Evolutionary conservation across 1,140 invertebrate genomes (phyloP).

Genomic region (Ephestia elutella): DNA sequence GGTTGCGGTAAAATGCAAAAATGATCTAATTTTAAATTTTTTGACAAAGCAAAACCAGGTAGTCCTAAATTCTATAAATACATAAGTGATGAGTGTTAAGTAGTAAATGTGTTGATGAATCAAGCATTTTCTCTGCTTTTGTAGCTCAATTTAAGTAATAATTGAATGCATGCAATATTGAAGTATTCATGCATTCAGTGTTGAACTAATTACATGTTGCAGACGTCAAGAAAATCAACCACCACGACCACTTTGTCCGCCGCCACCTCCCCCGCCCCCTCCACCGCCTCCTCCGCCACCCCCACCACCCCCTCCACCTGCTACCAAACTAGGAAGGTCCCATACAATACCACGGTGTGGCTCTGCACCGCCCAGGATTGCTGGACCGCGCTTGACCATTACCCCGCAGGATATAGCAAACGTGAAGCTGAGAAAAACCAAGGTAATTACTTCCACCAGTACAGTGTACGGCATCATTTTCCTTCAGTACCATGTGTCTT

Average conservation of each 20-base stretch:
- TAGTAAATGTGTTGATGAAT: no score
- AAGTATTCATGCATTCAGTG: no score
- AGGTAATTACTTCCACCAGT: constrained; percentile 33
- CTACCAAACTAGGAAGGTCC: constrained; percentile 31
- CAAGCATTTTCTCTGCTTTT: no score
- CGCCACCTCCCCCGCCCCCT: constrained; percentile 38
- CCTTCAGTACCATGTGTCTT: no score
- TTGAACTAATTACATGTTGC: background rate
- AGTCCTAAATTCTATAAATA: no score
- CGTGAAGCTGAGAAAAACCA: constrained; percentile 60
- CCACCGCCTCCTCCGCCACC: constrained; percentile 42
- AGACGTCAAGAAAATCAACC: constrained; percentile 17
- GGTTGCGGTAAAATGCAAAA: no score
- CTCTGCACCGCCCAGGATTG: constrained; percentile 50
- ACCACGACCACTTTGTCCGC: constrained; percentile 22
- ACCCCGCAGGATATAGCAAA: constrained; percentile 66
- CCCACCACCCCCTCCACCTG: constrained; percentile 20
- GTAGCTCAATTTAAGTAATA: no score
- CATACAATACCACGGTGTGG: constrained; percentile 54
- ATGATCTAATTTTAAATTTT: no score
- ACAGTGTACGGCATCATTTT: no score
- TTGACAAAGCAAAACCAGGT: no score
- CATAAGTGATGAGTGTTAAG: no score
- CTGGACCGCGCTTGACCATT: constrained; percentile 53
- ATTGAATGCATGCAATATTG: no score